Evolutionary conservation across 2,888 invertebrate species (phyloP).

Genomic region (Cheilosia scutellata): DNA sequence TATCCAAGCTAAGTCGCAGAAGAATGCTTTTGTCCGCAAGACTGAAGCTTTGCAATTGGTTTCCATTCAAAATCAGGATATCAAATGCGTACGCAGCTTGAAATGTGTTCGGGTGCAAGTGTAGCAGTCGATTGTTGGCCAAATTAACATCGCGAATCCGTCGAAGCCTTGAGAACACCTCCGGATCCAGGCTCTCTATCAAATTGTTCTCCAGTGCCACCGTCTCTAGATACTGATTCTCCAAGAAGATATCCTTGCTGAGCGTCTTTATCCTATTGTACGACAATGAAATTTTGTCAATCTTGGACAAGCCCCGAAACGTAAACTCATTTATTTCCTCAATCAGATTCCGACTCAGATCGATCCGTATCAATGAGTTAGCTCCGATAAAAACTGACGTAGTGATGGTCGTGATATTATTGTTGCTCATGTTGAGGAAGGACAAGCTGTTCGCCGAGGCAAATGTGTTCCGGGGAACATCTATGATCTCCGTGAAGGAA

Average conservation of each 20-base stretch:
- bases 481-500: conserved; percentile 82
- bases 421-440: conserved; percentile 81
- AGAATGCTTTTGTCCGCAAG: conserved; percentile 80
- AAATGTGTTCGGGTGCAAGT: conserved; percentile 82
- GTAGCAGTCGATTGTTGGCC: conserved; percentile 79
- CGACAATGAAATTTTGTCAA: conserved; percentile 81
- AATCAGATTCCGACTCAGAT: conserved; percentile 81
- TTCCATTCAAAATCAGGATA: conserved; percentile 79
- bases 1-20: conserved; percentile 80
- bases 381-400: conserved; percentile 83
- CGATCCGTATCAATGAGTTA: conserved; percentile 80
- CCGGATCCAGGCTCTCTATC: conserved; percentile 80
- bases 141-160: conserved; percentile 82
- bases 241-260: conserved; percentile 80
- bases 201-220: conserved; percentile 81
- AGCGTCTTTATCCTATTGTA: conserved; percentile 80
- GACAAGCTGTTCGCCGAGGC: conserved; percentile 81
- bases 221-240: conserved; percentile 81
- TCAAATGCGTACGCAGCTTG: conserved; percentile 80
- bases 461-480: conserved; percentile 82
- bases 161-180: conserved; percentile 81
- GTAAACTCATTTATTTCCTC: conserved; percentile 80
- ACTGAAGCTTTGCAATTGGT: conserved; percentile 78
- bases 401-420: conserved; percentile 81
- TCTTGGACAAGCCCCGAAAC: conserved; percentile 80